phyloP scores from a whole-genome alignment of 2,113 vertebrate species.

The Daubentonia madagascariensis region DNA sequence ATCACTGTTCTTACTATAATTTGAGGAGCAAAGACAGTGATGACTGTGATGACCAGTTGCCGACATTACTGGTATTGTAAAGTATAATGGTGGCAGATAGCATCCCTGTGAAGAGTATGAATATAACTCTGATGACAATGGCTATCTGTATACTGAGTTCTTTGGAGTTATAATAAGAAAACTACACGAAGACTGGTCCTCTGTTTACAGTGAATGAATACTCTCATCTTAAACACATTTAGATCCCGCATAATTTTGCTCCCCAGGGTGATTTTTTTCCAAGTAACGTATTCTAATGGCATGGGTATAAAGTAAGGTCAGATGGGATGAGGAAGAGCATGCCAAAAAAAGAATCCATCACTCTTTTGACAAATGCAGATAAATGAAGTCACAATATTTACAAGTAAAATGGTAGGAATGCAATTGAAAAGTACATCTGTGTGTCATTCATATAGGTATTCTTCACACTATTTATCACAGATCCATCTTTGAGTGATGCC shows the following conservation, averaged over 20 bases:
- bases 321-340: not conserved
- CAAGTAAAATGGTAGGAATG: slow-evolving; percentile 72
- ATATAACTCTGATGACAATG: not conserved
- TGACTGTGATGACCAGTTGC: not conserved
- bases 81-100: not conserved
- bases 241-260: slow-evolving; percentile 44
- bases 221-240: slow-evolving; percentile 48
- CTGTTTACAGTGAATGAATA: slow-evolving; percentile 56
- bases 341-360: slow-evolving; percentile 65
- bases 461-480: not conserved
- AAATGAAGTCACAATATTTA: slow-evolving; percentile 72
- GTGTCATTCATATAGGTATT: not conserved
- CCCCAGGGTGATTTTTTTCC: slow-evolving; percentile 59
- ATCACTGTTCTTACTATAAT: not conserved
- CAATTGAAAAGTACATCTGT: slow-evolving; percentile 70
- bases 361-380: slow-evolving; percentile 70
- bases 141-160: not conserved
- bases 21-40: not conserved
- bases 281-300: slow-evolving; percentile 43
- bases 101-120: not conserved
- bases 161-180: slow-evolving; percentile 41
- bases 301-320: slow-evolving; percentile 68
- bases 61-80: not conserved
- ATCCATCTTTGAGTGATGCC: slow-evolving; percentile 37
- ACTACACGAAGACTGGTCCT: not conserved